A percentile compares a stretch with the other conserved stretches of the same genome.
phyloP scores from a whole-genome alignment of 2,888 invertebrate genomes.

The Drosophila mayaguana region DNA sequence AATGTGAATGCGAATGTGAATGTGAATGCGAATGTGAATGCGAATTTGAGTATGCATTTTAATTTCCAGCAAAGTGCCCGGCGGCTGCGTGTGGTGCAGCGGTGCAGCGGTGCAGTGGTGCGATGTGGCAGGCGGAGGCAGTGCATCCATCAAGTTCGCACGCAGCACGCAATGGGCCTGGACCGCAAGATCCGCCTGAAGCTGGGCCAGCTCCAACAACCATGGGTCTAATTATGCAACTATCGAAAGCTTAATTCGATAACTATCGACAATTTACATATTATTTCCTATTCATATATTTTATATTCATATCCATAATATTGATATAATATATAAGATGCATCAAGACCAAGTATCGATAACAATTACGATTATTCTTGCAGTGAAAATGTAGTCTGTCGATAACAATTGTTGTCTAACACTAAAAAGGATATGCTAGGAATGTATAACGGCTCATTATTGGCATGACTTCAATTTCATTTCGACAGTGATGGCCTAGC shows the following conservation, averaged over 20 bases:
- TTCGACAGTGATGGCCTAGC: too few species aligned
- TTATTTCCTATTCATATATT: too few species aligned
- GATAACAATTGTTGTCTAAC: neutral
- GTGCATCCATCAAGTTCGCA: slow-evolving; percentile 79
- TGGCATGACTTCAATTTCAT: too few species aligned
- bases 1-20: slow-evolving; percentile 22
- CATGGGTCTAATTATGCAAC: slow-evolving; percentile 20
- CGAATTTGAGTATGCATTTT: slow-evolving; percentile 46
- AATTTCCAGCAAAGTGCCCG: slow-evolving; percentile 68
- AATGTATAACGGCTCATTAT: too few species aligned
- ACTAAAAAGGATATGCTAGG: too few species aligned
- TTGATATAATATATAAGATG: neutral
- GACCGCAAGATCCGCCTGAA: slow-evolving; percentile 16
- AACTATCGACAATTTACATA: neutral
- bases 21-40: slow-evolving; percentile 23
- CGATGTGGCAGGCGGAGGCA: slow-evolving; percentile 54
- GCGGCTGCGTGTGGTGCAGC: slow-evolving; percentile 42
- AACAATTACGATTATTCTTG: neutral
- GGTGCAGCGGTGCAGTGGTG: slow-evolving; percentile 8
- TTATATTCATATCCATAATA: too few species aligned
- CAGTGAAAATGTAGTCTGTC: neutral
- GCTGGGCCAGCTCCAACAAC: slow-evolving; percentile 15
- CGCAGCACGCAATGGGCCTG: slow-evolving; percentile 60
- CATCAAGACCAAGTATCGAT: neutral
- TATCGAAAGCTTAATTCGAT: neutral